These are phyloP conservation scores for Maconellicoccus hirsutus DNA, from an alignment of 1,140 invertebrate genomes.

Conservation along the genomic window DNA sequence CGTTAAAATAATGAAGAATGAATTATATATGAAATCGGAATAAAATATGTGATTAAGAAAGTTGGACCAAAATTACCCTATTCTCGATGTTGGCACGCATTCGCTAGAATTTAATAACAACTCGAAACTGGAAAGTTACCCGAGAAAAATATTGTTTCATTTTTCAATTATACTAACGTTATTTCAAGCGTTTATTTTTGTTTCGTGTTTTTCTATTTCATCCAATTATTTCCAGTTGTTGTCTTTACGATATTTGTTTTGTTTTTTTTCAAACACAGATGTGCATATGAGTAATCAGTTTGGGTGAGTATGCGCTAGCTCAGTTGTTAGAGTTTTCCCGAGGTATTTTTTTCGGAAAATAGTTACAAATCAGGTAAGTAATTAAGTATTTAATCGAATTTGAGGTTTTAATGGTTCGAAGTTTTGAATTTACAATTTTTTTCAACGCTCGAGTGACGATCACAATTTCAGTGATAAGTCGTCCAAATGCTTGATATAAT, in stretches of 20 bases:
- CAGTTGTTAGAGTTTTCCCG: too few relatives aligned
- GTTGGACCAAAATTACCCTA: background rate
- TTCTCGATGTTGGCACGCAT: background rate
- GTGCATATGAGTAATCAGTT: conserved; percentile 8
- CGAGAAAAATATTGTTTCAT: background rate
- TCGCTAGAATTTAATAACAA: background rate
- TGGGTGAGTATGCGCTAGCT: too few relatives aligned
- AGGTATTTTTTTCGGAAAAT: too few relatives aligned
- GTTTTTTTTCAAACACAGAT: background rate
- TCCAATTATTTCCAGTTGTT: conserved; percentile 1
- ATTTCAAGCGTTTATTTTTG: conserved; percentile 5
- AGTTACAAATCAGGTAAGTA: too few relatives aligned
- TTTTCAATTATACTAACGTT: conserved; percentile 5
- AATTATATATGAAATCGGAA: conserved; percentile 1
- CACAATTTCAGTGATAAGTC: too few relatives aligned
- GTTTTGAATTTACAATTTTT: too few relatives aligned
- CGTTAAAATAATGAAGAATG: background rate
- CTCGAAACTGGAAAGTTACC: background rate
- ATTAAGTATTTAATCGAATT: too few relatives aligned
- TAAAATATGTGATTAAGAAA: conserved; percentile 6
- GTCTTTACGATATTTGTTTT: background rate
- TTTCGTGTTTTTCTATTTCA: conserved; percentile 1
- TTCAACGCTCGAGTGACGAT: too few relatives aligned
- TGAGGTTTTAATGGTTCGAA: too few relatives aligned
- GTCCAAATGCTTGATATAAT: too few relatives aligned